Base-by-base conservation (phyloP, 2,113 vertebrate genomes). In the Okapia johnstoni region DNA sequence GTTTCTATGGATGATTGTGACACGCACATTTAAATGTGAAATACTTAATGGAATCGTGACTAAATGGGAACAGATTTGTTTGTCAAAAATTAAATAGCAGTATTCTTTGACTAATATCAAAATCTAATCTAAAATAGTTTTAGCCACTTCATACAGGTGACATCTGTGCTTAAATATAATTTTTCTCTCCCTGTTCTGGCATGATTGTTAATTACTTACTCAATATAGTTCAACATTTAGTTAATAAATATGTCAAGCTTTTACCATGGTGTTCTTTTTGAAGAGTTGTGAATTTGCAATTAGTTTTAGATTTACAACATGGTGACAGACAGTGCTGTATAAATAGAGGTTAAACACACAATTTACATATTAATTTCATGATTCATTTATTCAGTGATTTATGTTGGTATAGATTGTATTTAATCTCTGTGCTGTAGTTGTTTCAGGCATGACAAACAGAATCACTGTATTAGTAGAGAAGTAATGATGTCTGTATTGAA, bases 281-380 rank as follows among this genome's bases (percentile, higher is more conserved):
- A 98, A 98, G 98, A 98, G 98, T 99, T 98, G 98, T 99, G 99
- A 99, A 99, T 99, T 99, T 98, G 99, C 98, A 99, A 99, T 99
- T 99, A 99, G 99, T 99, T 99, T 99, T 99, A 99, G 99, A 99
- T 99, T 99, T 99, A 99, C 99, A 99, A 99, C 98, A 98, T 98
- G 98, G 98, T 99, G 99, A 99, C 99, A 99, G 99, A 99, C 99
- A 99, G 99, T 99, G 99, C 98, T 99, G 98, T 99, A 99, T 99
- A 99, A 99, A 99, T 99, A 99, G 99, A 99, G 99, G 99, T 99
- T 99, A 99, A 99, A 99, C 99, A 99, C 99, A 99, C 99, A 99
- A 99, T 99, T 99, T 99, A 99, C 99, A 99, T 99, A 99, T 99
- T 99, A 99, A 99, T 99, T 99, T 99, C 99, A 99, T 99, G 99